Conservation (phyloP, 2,113 vertebrate species). For the Athene cunicularia region DNA sequence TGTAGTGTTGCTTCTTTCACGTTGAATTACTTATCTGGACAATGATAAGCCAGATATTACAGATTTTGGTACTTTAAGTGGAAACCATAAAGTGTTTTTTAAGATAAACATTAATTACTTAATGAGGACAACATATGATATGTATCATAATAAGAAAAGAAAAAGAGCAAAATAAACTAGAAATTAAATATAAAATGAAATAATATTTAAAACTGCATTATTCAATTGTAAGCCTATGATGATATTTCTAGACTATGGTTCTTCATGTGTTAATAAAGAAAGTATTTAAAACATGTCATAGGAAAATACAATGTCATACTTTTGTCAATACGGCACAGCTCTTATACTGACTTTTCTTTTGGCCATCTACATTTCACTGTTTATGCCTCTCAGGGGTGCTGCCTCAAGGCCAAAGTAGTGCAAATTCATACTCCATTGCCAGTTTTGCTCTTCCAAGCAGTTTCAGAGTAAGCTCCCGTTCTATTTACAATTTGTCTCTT, state of each 20-base stretch:
- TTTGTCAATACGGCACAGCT: not conserved
- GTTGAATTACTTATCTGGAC: constrained; percentile 32
- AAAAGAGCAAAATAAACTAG: not conserved
- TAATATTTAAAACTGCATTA: not conserved
- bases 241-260: not conserved
- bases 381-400: not conserved
- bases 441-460: constrained; percentile 23
- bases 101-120: constrained; percentile 59
- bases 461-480: constrained; percentile 13
- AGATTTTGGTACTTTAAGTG: constrained; percentile 18
- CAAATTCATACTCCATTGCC: not conserved
- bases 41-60: constrained; percentile 27
- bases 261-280: not conserved
- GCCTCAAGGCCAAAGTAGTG: not conserved
- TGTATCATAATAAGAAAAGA: not conserved
- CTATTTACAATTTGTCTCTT: constrained; percentile 42
- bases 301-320: not conserved
- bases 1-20: not conserved
- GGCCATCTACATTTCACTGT: not conserved
- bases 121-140: not conserved
- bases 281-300: not conserved
- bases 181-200: not conserved
- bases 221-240: not conserved
- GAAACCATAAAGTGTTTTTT: constrained; percentile 44
- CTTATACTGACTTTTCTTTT: not conserved